Conservation (phyloP, 2,797 vertebrate genomes). For the Amblyopsis hoosieri region DNA sequence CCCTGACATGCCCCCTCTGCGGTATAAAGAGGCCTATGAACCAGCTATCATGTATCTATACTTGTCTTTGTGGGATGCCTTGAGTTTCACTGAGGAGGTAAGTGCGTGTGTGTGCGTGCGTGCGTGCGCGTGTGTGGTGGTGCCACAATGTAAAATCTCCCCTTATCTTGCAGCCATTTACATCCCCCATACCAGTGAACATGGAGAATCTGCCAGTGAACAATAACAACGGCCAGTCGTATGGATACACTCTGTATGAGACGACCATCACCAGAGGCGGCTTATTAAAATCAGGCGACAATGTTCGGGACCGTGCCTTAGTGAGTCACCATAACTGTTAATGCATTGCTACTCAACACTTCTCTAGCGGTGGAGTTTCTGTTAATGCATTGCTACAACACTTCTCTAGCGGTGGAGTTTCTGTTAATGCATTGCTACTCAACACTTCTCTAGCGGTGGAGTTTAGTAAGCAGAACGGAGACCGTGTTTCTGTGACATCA, state of each 20-base stretch:
- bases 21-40: conserved; percentile 82
- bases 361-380: not conserved
- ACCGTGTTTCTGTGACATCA: conserved; percentile 1
- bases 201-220: conserved; percentile 92
- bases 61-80: conserved; percentile 89
- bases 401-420: too few species aligned
- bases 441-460: too few species aligned
- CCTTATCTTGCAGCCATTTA: conserved; percentile 74
- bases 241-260: conserved; percentile 92
- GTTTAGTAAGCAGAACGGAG: too few species aligned
- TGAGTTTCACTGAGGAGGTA: conserved; percentile 82
- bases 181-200: conserved; percentile 80
- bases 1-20: conserved; percentile 79
- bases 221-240: conserved; percentile 85
- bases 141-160: not conserved
- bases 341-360: too few species aligned
- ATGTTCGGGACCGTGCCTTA: conserved; percentile 87
- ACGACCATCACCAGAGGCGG: conserved; percentile 84
- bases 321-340: conserved; percentile 63
- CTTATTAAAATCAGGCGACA: conserved; percentile 76
- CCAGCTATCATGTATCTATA: conserved; percentile 82
- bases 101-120: conserved; percentile 23
- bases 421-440: too few species aligned
- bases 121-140: not conserved
- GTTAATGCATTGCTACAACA: too few species aligned